Conservation (phyloP, 2,113 vertebrate genomes). For the Lophura nycthemera region DNA sequence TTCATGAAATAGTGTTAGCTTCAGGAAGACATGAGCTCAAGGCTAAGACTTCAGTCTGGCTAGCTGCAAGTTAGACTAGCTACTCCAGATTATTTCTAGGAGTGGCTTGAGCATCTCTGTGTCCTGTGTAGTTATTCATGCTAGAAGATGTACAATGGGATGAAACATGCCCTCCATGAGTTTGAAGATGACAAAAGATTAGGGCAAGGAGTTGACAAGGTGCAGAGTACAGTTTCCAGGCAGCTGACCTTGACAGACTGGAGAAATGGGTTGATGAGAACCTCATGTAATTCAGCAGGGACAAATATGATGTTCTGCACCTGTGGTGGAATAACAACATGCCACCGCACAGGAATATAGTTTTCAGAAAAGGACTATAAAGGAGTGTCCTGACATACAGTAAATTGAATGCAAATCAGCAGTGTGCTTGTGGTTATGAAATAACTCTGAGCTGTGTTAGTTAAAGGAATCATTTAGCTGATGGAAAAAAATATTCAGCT, state of each 20-base stretch:
- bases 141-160: neutral
- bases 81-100: neutral
- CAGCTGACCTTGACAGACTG: neutral
- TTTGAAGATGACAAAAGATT: neutral
- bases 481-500: neutral
- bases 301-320: neutral
- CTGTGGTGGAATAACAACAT: neutral
- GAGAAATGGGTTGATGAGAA: neutral
- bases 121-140: neutral
- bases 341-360: neutral
- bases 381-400: too few relatives aligned
- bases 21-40: neutral
- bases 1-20: neutral
- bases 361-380: neutral
- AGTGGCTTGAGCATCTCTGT: neutral
- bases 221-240: neutral
- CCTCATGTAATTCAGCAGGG: neutral
- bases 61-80: too few relatives aligned
- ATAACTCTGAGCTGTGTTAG: neutral
- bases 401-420: neutral
- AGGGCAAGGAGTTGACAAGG: neutral
- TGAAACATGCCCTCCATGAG: rapidly evolving
- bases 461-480: neutral
- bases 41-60: neutral
- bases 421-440: neutral